Percentiles rank a stretch among this genome's conserved stretches.
Conservation (phyloP, 2,888 invertebrate genomes). For the Macaria liturata region DNA sequence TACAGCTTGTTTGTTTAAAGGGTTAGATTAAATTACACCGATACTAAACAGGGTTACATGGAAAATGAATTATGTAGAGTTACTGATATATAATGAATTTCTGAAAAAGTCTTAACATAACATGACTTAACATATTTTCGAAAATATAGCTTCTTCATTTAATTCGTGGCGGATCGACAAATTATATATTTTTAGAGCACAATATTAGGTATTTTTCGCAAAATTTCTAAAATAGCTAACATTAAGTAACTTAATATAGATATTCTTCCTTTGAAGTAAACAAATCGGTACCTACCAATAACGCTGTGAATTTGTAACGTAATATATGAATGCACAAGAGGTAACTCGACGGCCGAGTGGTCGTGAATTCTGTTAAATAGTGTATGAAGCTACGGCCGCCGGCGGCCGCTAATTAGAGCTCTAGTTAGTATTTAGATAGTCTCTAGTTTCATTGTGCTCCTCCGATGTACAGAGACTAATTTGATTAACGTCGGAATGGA, state of each 20-base stretch:
- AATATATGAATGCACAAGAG: neutral
- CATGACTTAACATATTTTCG: neutral
- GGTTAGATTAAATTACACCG: neutral
- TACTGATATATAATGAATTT: neutral
- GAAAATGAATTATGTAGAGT: too few species aligned
- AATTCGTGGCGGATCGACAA: too few species aligned
- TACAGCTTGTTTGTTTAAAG: conserved; percentile 5
- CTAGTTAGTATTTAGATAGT: conserved; percentile 11
- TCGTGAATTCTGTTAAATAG: neutral
- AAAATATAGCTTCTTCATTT: too few species aligned
- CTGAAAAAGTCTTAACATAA: neutral
- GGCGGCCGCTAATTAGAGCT: conserved; percentile 3
- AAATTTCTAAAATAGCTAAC: too few species aligned
- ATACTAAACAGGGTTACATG: too few species aligned
- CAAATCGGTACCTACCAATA: too few species aligned
- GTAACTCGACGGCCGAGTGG: neutral
- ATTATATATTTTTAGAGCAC: too few species aligned
- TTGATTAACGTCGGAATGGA: conserved; percentile 1
- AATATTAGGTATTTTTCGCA: too few species aligned
- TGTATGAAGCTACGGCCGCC: neutral
- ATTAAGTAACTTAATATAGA: too few species aligned
- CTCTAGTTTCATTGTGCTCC: conserved; percentile 1
- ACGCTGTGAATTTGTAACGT: too few species aligned
- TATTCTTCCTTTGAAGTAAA: too few species aligned
- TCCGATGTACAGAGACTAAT: neutral